Evolutionary conservation across 1,140 invertebrate genomes (phyloP).

Genomic region (Calliphora vicina): DNA sequence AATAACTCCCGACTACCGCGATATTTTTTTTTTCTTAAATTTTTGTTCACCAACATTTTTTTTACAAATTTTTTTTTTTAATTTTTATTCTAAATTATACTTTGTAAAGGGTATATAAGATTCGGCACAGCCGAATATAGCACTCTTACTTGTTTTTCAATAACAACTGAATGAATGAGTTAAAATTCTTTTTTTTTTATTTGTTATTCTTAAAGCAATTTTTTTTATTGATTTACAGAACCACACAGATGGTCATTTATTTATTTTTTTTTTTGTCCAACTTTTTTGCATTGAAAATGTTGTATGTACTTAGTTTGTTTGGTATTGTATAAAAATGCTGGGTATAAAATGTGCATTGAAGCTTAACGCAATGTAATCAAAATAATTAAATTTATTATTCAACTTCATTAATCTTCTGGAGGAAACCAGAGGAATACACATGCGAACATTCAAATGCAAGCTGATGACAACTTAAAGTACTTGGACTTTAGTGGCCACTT

Average conservation of each 20-base stretch:
- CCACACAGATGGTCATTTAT: neutral
- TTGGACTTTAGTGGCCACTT: neutral
- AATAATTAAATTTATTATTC: slow-evolving; percentile 33
- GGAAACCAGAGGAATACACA: neutral
- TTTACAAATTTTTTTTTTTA: no score
- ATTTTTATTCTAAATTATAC: no score
- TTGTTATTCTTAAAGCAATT: neutral
- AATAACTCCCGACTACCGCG: no score
- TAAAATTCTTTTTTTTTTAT: no score
- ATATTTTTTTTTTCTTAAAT: no score
- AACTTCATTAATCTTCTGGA: slow-evolving; percentile 18
- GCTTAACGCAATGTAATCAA: slow-evolving; percentile 16
- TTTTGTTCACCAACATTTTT: no score
- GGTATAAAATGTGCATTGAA: slow-evolving; percentile 1
- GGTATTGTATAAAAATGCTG: neutral
- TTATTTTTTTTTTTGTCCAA: neutral
- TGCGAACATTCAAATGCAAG: neutral
- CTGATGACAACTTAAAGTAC: neutral
- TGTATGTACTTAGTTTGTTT: neutral
- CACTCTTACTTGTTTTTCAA: no score
- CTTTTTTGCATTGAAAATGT: neutral
- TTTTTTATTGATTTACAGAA: neutral
- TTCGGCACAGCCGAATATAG: no score
- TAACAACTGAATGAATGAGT: no score
- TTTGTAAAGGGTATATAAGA: no score